Base-by-base conservation (phyloP, 2,888 invertebrate species). In the Drosophila limbata region DNA sequence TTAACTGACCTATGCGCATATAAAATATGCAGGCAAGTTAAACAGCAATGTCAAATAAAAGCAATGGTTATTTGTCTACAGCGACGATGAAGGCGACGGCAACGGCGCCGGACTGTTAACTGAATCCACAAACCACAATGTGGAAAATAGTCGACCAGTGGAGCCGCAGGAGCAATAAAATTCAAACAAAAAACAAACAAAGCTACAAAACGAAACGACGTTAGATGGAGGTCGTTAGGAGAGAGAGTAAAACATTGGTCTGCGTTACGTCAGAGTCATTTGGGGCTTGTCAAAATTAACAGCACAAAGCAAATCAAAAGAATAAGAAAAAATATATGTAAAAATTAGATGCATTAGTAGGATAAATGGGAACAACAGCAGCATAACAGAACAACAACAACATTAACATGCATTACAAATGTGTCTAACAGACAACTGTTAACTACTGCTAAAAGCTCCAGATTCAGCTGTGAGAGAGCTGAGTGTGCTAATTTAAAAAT, bases 11-110 rank as follows among this genome's bases (percentile, higher is more conserved):
- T 84, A 88, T 68, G 89, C 84, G 69, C 60, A 76, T 39, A 76
- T 86, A 42, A 84, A 88, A 77, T 77, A 86, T 84, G 77, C 89
- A 88, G 69, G 61, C 70, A 83, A 88, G 84, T 88, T 86, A 88
- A 88, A 88, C 77, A 79, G 60, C 64, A 65, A 70, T 71, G 77
- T 67, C 77, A 79, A 71, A 76, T 48, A 68, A 37, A 65, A 35
- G 52, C 45, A 65, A 59, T 65, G 63, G 44, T 62, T 63, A 56
- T 71, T 67, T 77, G 57, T 37, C 51, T 39, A 55, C 40, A 50
- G 37, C 47, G 67, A 45, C 63, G 52, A 17, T 45, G 57, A 35
- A 44, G 19, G n/a, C 48, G 71, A 45, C 63, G 56, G 17, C 48
- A 50, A 39, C 52, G 21, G 13, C 77, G 77, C 55, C 73, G 55